These are phyloP conservation scores for Odocoileus virginianus DNA, from an alignment of 2,113 vertebrate genomes.

Conservation along the genomic window DNA sequence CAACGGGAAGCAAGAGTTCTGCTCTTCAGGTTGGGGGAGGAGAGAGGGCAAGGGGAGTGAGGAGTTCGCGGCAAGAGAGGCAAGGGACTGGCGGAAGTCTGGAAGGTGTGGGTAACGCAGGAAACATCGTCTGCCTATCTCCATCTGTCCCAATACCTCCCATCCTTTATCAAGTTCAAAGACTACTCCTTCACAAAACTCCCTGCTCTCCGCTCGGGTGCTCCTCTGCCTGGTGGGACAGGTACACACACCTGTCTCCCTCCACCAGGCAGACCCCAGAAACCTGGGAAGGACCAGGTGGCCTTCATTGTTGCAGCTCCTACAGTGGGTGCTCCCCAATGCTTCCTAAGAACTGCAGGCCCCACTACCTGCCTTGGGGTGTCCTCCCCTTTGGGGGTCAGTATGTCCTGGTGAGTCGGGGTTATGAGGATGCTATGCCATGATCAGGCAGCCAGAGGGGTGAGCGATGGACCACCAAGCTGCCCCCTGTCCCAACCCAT, in stretches of 20 bases:
- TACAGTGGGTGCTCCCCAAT: fast-evolving
- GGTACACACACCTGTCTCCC: background rate
- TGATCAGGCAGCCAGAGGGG: background rate
- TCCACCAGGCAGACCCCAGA: background rate
- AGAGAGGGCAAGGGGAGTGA: background rate
- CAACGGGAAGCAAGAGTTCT: background rate
- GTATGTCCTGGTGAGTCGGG: no score
- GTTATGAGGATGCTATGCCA: background rate
- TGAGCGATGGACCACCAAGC: background rate
- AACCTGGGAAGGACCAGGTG: background rate
- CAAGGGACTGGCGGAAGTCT: background rate
- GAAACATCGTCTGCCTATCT: fast-evolving
- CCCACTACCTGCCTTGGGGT: fast-evolving
- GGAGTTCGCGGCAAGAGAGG: background rate
- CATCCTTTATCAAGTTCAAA: background rate
- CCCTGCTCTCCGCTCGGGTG: background rate
- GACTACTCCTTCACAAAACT: background rate
- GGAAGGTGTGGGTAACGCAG: background rate
- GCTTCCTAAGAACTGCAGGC: background rate
- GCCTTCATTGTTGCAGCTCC: background rate
- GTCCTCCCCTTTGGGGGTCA: background rate
- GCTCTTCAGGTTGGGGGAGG: no score
- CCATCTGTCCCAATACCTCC: background rate
- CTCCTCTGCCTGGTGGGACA: background rate
- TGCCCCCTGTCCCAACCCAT: background rate